Base-by-base conservation (phyloP, 2,888 invertebrate species). In the Morpho deidamia region DNA sequence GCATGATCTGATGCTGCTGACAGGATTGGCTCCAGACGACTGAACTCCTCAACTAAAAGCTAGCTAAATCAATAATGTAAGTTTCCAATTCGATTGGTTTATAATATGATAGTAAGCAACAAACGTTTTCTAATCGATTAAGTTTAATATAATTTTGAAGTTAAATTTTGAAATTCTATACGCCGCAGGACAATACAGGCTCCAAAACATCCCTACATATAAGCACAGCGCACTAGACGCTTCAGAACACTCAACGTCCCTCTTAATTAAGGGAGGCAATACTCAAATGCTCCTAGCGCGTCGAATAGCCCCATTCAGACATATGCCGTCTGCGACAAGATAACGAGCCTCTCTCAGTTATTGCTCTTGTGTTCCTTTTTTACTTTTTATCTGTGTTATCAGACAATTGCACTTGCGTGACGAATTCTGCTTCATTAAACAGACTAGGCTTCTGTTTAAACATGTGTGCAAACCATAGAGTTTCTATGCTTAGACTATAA, bases 241-340 rank as follows among this genome's bases (percentile, higher is more conserved):
- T 76, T 76, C 76, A 83, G 76, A 84, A 82, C 80, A 83, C 86
- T 84, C 82, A 60, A 69, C 76, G 75, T 75, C 75, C 70, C 79
- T 77, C 78, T 82, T 88, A 88, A 87, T 87, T 87, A 86, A 85
- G 83, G 79, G 79, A 76, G 78, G 80, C 72, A 75, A 81, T 81
- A 71, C 80, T 81, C 74, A 70, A 78, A 80, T 75, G 81, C 75
- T 76, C 68, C 76, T 75, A 61, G 62, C 65, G 61, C 65, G 65
- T 61, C 60, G 60, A 63, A 81, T 76, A 70, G 73, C 70, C 68
- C 78, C 71, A 82, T 83, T 81, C 78, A 84, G 74, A 78, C 79
- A 78, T 76, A 73, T 77, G 76, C 75, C 70, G 81, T 80, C 81
- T 78, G 74, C 70, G 69, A 69, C 66, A 72, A 80, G 78, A 83